Percentiles rank a stretch among this genome's conserved stretches.
phyloP scores from a whole-genome alignment of 2,113 vertebrate species.

The Amphiprion percula region DNA sequence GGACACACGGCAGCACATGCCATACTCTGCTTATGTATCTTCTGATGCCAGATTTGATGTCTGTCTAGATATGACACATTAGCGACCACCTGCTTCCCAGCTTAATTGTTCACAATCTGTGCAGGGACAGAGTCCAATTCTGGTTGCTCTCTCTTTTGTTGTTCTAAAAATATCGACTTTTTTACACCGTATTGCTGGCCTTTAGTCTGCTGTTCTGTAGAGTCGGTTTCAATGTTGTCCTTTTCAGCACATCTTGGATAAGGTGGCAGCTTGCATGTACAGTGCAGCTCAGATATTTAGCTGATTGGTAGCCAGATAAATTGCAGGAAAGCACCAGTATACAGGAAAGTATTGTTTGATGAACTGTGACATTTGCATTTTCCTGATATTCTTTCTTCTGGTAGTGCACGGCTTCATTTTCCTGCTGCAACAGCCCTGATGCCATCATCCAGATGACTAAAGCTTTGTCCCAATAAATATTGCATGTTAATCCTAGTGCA shows the following conservation, averaged over 20 bases:
- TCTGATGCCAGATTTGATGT: slow-evolving; percentile 34
- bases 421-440: neutral
- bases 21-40: slow-evolving; percentile 25
- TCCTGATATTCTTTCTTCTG: neutral
- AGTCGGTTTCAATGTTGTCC: slow-evolving; percentile 22
- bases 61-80: slow-evolving; percentile 46
- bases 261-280: slow-evolving; percentile 6
- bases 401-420: neutral
- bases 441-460: neutral
- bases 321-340: slow-evolving; percentile 18
- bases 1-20: neutral
- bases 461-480: neutral
- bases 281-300: slow-evolving; percentile 23
- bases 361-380: slow-evolving; percentile 20
- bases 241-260: slow-evolving; percentile 21
- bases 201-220: slow-evolving; percentile 39
- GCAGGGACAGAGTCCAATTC: slow-evolving; percentile 21
- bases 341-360: slow-evolving; percentile 3
- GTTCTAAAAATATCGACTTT: slow-evolving; percentile 43
- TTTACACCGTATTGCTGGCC: slow-evolving; percentile 23
- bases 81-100: slow-evolving; percentile 45
- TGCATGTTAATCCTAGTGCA: neutral
- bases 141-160: slow-evolving; percentile 26
- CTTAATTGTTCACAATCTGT: slow-evolving; percentile 58
- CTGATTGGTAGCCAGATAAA: slow-evolving; percentile 24